Conservation (phyloP, 2,888 invertebrate species). For the Pheosia tremula region DNA sequence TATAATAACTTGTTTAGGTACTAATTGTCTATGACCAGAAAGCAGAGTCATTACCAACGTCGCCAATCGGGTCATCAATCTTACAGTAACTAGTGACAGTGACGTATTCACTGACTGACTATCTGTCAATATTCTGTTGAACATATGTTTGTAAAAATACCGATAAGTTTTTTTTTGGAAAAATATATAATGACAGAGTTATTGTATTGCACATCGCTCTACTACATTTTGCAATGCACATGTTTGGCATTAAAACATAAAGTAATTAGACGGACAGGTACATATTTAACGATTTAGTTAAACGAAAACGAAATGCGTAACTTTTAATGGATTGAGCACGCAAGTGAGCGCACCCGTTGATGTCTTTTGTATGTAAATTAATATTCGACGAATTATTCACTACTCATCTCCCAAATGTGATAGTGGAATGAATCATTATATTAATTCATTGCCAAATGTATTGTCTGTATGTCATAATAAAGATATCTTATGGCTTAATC, state of each 20-base stretch:
- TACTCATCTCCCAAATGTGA: neutral
- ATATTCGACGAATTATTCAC: neutral
- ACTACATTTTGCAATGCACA: neutral
- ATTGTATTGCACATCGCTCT: neutral
- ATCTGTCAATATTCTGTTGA: no score
- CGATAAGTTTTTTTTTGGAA: no score
- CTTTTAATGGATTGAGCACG: neutral
- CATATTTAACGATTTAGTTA: neutral
- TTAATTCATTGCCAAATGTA: neutral
- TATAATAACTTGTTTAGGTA: no score
- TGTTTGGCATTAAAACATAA: neutral
- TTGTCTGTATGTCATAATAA: neutral
- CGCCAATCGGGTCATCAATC: no score
- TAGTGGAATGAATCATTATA: neutral
- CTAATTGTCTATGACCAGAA: no score
- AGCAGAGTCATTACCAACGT: no score
- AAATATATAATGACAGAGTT: neutral
- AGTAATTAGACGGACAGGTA: neutral
- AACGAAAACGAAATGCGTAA: neutral
- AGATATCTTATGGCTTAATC: neutral
- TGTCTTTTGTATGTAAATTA: conserved; percentile 15
- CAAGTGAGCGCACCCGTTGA: conserved; percentile 11
- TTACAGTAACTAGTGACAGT: no score
- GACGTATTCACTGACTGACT: no score
- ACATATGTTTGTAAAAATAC: no score